Base-by-base conservation (phyloP, 2,888 invertebrate species). In the Plebejus anna region DNA sequence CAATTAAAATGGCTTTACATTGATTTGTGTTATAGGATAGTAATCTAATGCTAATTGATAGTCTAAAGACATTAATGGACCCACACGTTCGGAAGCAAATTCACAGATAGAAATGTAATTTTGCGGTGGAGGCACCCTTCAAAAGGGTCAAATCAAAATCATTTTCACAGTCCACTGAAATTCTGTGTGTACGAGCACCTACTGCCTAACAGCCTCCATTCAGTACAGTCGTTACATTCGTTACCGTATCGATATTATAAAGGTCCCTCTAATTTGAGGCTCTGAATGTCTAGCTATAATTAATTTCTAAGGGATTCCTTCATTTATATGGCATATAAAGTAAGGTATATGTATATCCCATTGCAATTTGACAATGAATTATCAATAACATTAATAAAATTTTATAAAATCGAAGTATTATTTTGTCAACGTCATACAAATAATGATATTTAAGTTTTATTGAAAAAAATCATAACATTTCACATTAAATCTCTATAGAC, bases 71-170 rank as follows among this genome's bases (percentile, higher is more conserved):
- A 77, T 84, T 73, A 73, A 73, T 55, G 73, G 73, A 73, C 73
- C 73, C 51, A 51, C 84, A 86, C 86, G 86, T 86, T 88, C 81
- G 85, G 85, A 85, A 81, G 81, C 84, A 85, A 83, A 86, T 87
- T 86, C 87, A 87, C 89, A 89, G 89, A 90, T 91, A 89, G 90
- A 91, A 92, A 92, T 90, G 91, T 93, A 91, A 93, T 93, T 92
- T 92, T 92, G 92, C 88, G 91, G 92, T 89, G 84, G 86, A 88
- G 82, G 87, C 88, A 83, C 89, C 90, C 90, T 90, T 89, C 91
- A 93, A 93, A 93, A 93, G 92, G 91, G 90, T 92, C 92, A 93
- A 92, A 93, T 92, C 92, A 92, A 93, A 93, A 93, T 92, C 92
- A 93, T 93, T 93, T 92, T 92, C 92, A 92, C 93, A 92, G 91